A percentile compares a stretch with the other conserved stretches of the same genome.
Evolutionary conservation across 2,113 vertebrate species (phyloP).

Genomic region (Psammodynastes pulverulentus): DNA sequence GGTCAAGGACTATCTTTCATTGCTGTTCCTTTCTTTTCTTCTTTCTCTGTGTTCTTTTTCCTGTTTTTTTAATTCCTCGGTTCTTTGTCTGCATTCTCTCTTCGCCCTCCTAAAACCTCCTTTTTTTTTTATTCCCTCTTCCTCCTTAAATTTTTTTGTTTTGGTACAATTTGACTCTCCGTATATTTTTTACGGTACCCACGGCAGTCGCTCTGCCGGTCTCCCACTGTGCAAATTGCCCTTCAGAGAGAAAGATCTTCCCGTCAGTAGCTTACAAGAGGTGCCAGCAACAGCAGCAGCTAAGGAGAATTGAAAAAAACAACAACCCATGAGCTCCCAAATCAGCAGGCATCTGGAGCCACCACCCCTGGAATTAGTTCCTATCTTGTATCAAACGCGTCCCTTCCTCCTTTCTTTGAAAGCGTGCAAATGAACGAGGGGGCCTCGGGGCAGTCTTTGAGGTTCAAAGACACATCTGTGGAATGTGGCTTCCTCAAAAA

Average conservation of each 20-base stretch:
- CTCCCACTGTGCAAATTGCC: conserved; percentile 64
- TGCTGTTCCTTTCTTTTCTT: no score
- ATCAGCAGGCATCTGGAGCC: conserved; percentile 61
- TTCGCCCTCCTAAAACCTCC: conserved; percentile 27
- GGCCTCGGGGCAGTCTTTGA: conserved; percentile 56
- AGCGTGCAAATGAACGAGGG: conserved; percentile 13
- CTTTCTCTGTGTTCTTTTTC: background rate
- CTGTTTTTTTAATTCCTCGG: background rate
- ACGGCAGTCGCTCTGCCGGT: conserved; percentile 54
- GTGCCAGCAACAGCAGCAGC: conserved; percentile 55
- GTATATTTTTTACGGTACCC: conserved; percentile 46
- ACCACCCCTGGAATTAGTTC: conserved; percentile 59
- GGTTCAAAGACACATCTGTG: conserved; percentile 46
- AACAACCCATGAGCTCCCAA: conserved; percentile 42
- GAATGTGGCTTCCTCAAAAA: conserved; percentile 40
- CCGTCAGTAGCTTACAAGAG: conserved; percentile 57
- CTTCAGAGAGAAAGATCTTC: conserved; percentile 60
- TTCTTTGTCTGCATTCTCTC: background rate
- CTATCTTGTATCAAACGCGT: conserved; percentile 55
- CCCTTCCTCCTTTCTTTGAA: background rate
- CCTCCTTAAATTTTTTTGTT: conserved; percentile 50
- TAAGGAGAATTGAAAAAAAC: conserved; percentile 36
- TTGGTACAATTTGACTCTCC: conserved; percentile 44
- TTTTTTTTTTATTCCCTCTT: background rate
- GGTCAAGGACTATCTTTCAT: no score